A percentile compares a stretch with the other conserved stretches of the same genome.
Evolutionary conservation across 1,140 invertebrate species (phyloP).

Genomic region (Meloidogyne floridensis): DNA sequence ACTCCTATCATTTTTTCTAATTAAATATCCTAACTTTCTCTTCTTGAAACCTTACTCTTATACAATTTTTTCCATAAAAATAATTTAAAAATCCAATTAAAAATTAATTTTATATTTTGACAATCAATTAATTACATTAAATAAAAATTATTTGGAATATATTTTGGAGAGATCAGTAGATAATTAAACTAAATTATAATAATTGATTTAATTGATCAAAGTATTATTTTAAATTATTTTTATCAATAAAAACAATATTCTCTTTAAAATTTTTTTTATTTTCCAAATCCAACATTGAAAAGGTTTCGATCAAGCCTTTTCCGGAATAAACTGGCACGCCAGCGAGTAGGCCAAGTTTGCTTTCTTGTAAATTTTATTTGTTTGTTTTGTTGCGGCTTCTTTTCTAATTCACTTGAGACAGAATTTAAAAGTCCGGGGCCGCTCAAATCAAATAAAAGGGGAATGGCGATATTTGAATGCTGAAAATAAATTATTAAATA

Average conservation of each 20-base stretch:
- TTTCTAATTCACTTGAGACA: neutral
- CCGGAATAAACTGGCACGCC: slow-evolving; percentile 21
- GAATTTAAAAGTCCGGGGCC: neutral
- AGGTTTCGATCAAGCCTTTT: slow-evolving; percentile 23
- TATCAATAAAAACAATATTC: neutral
- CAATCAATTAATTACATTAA: no score
- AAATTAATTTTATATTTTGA: no score
- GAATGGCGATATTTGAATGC: slow-evolving; percentile 29
- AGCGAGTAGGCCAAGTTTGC: slow-evolving; percentile 19
- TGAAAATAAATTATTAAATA: neutral
- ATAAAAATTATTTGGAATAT: no score
- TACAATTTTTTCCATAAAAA: no score
- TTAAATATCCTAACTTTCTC: no score
- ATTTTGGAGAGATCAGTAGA: no score
- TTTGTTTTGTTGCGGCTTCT: neutral
- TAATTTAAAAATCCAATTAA: no score
- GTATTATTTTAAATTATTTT: neutral
- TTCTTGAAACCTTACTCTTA: no score
- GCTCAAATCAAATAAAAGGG: slow-evolving; percentile 24
- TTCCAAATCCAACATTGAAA: slow-evolving; percentile 23
- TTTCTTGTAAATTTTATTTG: neutral
- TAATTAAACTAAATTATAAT: no score
- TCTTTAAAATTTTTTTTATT: neutral
- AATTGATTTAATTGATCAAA: no score
- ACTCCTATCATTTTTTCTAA: no score